These are phyloP conservation scores for Centrocercus urophasianus DNA, from an alignment of 2,113 vertebrate genomes.

Conservation along the genomic window DNA sequence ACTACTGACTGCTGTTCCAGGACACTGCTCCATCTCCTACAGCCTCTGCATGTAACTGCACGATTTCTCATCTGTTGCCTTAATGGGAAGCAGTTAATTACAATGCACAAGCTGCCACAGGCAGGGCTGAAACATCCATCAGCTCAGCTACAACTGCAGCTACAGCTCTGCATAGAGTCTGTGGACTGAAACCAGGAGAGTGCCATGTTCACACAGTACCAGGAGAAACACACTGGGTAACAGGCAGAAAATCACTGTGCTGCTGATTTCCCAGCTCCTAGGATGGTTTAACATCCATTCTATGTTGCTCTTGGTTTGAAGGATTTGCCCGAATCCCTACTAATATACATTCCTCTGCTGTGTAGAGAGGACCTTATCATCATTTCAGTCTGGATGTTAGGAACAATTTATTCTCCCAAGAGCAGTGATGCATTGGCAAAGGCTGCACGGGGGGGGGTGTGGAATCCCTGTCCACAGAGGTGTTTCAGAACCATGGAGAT, in stretches of 20 bases:
- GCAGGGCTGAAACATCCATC: background rate
- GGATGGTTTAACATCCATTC: background rate
- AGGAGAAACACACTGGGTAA: background rate
- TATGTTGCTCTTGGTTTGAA: background rate
- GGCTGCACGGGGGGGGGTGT: no score
- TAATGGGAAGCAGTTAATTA: slow-evolving; percentile 46
- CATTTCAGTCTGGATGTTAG: no score
- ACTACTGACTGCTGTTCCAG: background rate
- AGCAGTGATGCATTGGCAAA: no score
- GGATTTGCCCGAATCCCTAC: background rate
- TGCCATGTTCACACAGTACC: background rate
- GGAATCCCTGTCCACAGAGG: no score
- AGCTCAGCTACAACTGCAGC: background rate
- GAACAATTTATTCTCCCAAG: no score
- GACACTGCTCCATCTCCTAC: background rate
- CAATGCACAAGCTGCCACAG: slow-evolving; percentile 10
- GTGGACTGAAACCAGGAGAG: background rate
- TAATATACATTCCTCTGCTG: background rate
- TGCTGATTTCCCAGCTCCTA: background rate
- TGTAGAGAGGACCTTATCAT: background rate
- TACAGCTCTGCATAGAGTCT: rapidly evolving
- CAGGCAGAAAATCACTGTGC: background rate
- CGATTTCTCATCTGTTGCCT: slow-evolving; percentile 24
- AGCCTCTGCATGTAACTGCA: slow-evolving; percentile 21
- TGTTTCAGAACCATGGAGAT: no score